Evolutionary conservation across 2,113 vertebrate species (phyloP).

Genomic region (Platysteira castanea): DNA sequence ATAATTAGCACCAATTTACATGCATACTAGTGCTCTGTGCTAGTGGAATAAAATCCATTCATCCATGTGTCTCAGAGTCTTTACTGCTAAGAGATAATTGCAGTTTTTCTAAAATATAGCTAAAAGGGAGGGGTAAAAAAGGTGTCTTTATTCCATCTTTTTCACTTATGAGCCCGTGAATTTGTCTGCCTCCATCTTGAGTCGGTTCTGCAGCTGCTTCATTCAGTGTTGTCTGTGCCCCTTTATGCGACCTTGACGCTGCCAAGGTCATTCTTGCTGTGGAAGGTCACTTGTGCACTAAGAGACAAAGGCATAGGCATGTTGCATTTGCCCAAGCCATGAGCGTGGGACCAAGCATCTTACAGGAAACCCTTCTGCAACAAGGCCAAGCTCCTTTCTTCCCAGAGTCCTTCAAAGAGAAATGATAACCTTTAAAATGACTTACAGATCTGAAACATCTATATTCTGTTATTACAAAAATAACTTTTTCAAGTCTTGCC

Average conservation of each 20-base stretch:
- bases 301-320: not conserved
- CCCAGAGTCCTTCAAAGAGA: not conserved
- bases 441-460: not conserved
- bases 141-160: not conserved
- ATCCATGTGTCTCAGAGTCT: not conserved
- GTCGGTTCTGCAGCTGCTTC: not conserved
- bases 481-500: not conserved
- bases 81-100: not conserved
- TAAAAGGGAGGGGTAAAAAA: not conserved
- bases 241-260: fast-evolving
- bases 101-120: not conserved
- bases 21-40: not conserved
- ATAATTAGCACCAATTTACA: slow-evolving; percentile 31
- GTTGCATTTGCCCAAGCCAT: not conserved
- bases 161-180: not conserved
- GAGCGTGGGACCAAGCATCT: not conserved
- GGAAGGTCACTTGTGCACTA: not conserved
- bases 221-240: too few relatives aligned
- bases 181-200: not conserved
- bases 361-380: not conserved
- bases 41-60: not conserved
- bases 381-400: not conserved
- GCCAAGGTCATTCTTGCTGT: not conserved
- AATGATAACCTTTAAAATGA: not conserved
- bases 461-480: not conserved